phyloP scores from a whole-genome alignment of 2,113 vertebrate genomes.

The Rhombomys opimus region DNA sequence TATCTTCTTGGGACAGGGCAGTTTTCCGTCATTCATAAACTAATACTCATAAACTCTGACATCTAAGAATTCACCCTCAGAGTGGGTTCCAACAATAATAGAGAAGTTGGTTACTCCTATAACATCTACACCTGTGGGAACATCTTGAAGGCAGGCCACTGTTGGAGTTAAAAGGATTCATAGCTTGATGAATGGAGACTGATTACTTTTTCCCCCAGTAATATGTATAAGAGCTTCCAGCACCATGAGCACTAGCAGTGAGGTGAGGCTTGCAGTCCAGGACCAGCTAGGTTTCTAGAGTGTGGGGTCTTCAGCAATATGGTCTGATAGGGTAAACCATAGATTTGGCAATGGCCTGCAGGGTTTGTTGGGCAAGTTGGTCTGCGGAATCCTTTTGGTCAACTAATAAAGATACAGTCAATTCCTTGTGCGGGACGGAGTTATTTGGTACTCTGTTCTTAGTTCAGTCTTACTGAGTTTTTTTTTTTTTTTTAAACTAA shows the following conservation, averaged over 20 bases:
- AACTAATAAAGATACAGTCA: neutral
- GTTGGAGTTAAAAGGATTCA: neutral
- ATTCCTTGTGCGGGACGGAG: neutral
- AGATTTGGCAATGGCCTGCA: neutral
- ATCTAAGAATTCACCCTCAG: neutral
- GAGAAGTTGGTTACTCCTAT: neutral
- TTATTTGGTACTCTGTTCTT: neutral
- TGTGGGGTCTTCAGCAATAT: neutral
- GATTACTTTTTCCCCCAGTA: neutral
- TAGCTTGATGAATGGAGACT: too few species aligned
- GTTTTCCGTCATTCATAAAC: neutral
- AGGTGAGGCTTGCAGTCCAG: neutral
- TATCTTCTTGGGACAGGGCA: neutral
- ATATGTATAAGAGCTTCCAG: neutral
- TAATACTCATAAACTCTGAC: slow-evolving; percentile 12
- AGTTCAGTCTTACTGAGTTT: neutral
- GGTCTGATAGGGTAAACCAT: neutral
- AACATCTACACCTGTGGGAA: too few species aligned
- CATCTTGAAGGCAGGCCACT: neutral
- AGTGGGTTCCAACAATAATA: neutral
- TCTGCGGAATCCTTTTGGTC: neutral
- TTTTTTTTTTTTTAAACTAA: neutral
- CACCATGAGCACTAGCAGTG: neutral
- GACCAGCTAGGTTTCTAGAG: neutral
- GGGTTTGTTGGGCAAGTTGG: neutral